A percentile compares a stretch with the other conserved stretches of the same genome.
These are phyloP conservation scores for Caenorhabditis sulstoni DNA, from an alignment of 2,888 invertebrate genomes.

Conservation along the genomic window DNA sequence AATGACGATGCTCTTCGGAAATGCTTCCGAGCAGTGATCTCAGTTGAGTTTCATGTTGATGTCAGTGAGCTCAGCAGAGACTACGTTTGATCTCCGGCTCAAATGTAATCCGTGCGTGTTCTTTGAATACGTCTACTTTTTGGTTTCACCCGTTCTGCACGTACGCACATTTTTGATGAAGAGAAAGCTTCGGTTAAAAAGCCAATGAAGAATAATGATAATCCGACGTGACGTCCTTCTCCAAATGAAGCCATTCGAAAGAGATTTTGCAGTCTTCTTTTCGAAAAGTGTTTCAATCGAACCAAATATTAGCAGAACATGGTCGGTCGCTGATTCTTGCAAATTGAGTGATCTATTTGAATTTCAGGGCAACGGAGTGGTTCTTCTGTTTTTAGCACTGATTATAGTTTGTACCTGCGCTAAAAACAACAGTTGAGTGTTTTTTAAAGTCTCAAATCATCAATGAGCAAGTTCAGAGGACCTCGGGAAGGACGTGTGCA, in stretches of 20 bases:
- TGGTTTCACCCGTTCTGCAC: not conserved
- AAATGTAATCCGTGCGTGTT: not conserved
- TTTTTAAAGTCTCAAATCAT: too few species aligned
- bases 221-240: constrained; percentile 46
- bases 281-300: constrained; percentile 24
- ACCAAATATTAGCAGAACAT: constrained; percentile 6
- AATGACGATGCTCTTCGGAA: too few species aligned
- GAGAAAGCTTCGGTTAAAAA: constrained; percentile 10
- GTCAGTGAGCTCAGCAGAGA: too few species aligned
- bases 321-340: constrained; percentile 6
- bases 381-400: too few species aligned
- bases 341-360: not conserved
- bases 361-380: too few species aligned
- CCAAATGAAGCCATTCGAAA: constrained; percentile 26
- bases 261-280: constrained; percentile 22
- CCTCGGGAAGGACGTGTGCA: constrained; percentile 11
- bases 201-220: constrained; percentile 13
- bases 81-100: too few species aligned
- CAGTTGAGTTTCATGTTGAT: too few species aligned
- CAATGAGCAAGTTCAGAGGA: not conserved
- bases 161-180: constrained; percentile 7
- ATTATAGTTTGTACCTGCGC: too few species aligned
- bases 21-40: too few species aligned
- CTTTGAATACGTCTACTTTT: not conserved
- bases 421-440: too few species aligned